Base-by-base conservation (phyloP, 2,113 vertebrate species). In the Hippoglossus stenolepis region DNA sequence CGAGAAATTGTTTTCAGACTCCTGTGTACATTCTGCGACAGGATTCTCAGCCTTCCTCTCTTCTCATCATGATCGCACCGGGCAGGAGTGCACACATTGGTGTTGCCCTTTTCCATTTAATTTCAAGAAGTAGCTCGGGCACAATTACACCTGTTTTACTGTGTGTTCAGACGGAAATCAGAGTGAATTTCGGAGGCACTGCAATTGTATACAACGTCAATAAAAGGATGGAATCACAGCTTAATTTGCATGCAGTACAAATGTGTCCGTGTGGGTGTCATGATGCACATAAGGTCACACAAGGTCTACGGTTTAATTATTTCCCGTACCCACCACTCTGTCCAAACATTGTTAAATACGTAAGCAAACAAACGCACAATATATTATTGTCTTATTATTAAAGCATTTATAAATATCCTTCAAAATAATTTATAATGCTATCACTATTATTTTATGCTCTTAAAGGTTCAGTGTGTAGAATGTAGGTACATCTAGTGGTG, bases 131-230 rank as follows among this genome's bases (percentile, higher is more conserved):
- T 20, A 54, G 51, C 20, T 2, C 18, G 9, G 20, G 51, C 20
- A 54, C 20, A 54, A 5, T 77, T 47, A 78, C 63, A 72, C 8
- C 71, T 79, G 38, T 72, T 59, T 31, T 23, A 18, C 62, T 23
- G 14, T 43, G 24, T 43, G n/a, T 58, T 54, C 18, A 47, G 10
- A 57, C 20, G 35, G 28, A 80, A 45, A 8, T 59, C 35, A 59
- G 72, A 77, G 56, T 66, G 13, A 45, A 66, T 77, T 79, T 60
- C 47, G 13, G 17, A 60, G 17, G 57, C 5, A 1, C 43, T 23
- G 4, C 57, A 12, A 43, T 43, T 60, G 18, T 21, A 77, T 12
- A 28, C 45, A 31, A 13, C 18, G 2, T 53, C 13, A 70, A 17
- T 56, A 20, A 54, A 51, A 51, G 65, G 65, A 61, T 1, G 15